Evolutionary conservation across 1,140 invertebrate species (phyloP), one percentile per base, ranked within the genome.

Genomic region (Drosophila ananassae): DNA sequence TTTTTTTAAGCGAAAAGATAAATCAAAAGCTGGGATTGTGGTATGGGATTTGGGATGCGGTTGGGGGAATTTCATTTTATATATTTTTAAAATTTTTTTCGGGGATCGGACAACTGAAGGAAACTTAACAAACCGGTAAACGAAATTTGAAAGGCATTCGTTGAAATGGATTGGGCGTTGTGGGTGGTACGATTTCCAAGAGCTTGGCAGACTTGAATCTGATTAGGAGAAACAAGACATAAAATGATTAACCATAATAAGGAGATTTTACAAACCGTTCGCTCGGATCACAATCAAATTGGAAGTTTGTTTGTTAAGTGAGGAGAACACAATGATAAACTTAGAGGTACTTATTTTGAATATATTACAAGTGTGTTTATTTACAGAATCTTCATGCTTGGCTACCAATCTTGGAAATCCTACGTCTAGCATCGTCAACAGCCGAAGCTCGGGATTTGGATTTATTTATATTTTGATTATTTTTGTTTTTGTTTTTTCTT

Each of bases 341-440:
- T 71, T 50, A 71, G 52, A 56, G 44, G 44, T 71, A 69, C 2
- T 24, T 41, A 37, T n/a, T 13, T 44, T 44, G 48, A 22, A 68
- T 69, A 71, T 71, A 71, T 71, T 71, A 71, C 67, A 71, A 69
- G 67, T 69, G 67, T 71, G 64, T 58, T 59, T 72, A 77, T 72
- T 59, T 71, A 61, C 48, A 75, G 57, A 44, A 52, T 75, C 47
- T 30, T 77, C 75, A 77, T 77, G 75, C 75, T 69, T 39, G 47
- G 67, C 68, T 63, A 77, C 60, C 75, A 52, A 78, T 56, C 71
- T 73, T 79, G 76, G 76, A 78, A 79, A 79, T 79, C 68, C 71
- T 79, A 79, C 77, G 60, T 78, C 44, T 39, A 60, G 64, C 63
- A 76, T 76, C 73, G 73, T 75, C 57, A 21, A 7, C 12, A 50